Base-by-base conservation (phyloP, 53 echinoderm and acorn worm species). In the Apostichopus leukothele region DNA sequence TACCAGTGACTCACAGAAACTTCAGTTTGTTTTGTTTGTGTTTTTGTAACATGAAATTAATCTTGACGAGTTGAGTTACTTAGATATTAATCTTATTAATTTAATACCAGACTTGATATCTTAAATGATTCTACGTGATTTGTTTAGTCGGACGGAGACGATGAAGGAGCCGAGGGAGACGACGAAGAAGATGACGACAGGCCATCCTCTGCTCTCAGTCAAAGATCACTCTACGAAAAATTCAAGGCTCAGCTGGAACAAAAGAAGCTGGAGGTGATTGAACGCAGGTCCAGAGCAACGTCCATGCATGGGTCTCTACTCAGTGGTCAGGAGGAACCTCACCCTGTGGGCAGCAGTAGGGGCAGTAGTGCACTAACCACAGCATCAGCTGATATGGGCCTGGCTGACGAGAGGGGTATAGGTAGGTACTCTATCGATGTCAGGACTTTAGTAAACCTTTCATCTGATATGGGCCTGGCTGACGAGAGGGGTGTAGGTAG, bases 281-380 rank as follows among this genome's bases (percentile, higher is more conserved):
- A 96, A 80, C 92, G 99, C 11, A 88, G 95, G 71, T 93, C 94
- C 19, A 81, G 88, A 4, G 96, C 94, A 59, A 99, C 99, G 4
- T 99, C 99, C 78, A 99, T 99, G 99, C 96, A 99, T 76, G 99
- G 99, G 19, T 96, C 95, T 52, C 76, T 99, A 60, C 89, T 96
- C n/a, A 94, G 92, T 76, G 89, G 27, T 79, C 89, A 88, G 83
- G 78, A 83, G 77, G 76, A 84, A 74, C 86, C 76, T 78, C 75
- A 73, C 90, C 91, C n/a, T 39, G 86, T 76, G 51, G 39, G 39
- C 39, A 52, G 75, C 10, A 84, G 76, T 60, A 89, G 89, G 25
- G 61, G 54, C 53, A 78, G 87, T 19, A 94, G 92, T 75, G 89
- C 86, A 14, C 39, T 86, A 20, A 90, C 90, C 18, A 93, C 94